phyloP scores from a whole-genome alignment of 2,888 invertebrate genomes.

The Drosophila cognata region DNA sequence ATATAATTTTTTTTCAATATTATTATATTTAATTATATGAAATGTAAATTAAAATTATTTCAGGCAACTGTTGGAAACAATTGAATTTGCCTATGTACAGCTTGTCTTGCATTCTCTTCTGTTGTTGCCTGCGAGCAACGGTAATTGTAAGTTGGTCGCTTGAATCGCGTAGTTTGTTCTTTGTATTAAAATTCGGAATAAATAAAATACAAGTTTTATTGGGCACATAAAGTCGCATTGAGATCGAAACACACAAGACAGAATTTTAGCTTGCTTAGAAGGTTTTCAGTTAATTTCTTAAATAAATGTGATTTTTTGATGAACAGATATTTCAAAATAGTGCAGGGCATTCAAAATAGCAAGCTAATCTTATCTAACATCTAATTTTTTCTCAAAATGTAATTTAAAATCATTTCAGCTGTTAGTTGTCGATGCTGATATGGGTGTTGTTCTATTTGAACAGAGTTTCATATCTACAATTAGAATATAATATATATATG shows the following conservation, averaged over 20 bases:
- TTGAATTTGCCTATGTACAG: no score
- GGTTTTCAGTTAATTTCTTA: no score
- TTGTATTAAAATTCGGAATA: no score
- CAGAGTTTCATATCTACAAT: background rate
- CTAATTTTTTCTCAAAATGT: background rate
- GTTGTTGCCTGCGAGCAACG: no score
- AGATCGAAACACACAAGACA: background rate
- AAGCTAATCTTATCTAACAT: background rate
- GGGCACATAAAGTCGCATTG: no score
- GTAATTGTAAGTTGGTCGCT: no score
- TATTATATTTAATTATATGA: background rate
- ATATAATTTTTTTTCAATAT: background rate
- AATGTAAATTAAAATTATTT: background rate
- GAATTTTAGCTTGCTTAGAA: background rate
- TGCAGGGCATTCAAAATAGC: background rate
- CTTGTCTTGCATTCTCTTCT: no score
- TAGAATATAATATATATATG: background rate
- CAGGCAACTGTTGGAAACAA: no score
- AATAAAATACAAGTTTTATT: no score
- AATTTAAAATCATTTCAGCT: background rate
- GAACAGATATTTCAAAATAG: background rate
- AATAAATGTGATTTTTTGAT: background rate
- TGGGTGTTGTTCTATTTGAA: background rate
- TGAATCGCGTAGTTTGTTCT: no score
- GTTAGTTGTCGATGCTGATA: background rate